phyloP scores from a whole-genome alignment of 1,140 invertebrate genomes.

The Zelostemma sp. region DNA sequence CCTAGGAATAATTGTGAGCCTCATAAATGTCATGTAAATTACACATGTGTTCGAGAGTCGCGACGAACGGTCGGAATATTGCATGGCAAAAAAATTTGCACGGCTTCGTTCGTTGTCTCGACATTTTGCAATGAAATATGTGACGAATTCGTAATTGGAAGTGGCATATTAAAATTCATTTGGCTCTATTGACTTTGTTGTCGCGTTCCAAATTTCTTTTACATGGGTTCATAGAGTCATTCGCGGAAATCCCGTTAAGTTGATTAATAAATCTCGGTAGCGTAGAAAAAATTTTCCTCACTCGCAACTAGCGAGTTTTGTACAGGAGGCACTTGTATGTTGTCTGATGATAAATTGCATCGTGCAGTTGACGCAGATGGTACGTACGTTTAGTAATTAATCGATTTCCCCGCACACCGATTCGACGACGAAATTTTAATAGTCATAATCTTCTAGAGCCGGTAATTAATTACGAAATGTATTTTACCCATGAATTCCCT shows the following conservation, averaged over 20 bases:
- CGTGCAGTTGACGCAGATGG: conserved; percentile 43
- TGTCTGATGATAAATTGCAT: conserved; percentile 34
- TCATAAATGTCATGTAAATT: conserved; percentile 23
- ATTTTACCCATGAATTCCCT: neutral
- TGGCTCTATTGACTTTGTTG: too few species aligned
- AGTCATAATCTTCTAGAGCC: neutral
- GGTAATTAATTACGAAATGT: neutral
- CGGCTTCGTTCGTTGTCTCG: too few species aligned
- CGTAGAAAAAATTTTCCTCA: conserved; percentile 10
- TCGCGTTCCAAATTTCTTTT: too few species aligned
- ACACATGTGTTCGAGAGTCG: conserved; percentile 22
- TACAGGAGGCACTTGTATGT: conserved; percentile 3
- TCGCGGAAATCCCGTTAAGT: neutral
- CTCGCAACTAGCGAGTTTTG: conserved; percentile 7
- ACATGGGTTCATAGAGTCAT: too few species aligned
- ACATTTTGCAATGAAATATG: too few species aligned
- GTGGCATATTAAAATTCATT: too few species aligned
- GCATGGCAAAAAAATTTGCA: too few species aligned
- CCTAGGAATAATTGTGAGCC: conserved; percentile 21
- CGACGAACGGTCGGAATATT: conserved; percentile 35
- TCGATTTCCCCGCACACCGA: conserved; percentile 34
- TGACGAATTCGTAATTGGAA: too few species aligned
- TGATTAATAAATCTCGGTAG: neutral
- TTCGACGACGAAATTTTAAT: conserved; percentile 19
- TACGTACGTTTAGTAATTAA: conserved; percentile 34